Base-by-base conservation (phyloP, 2,113 vertebrate genomes). In the Podiceps cristatus region DNA sequence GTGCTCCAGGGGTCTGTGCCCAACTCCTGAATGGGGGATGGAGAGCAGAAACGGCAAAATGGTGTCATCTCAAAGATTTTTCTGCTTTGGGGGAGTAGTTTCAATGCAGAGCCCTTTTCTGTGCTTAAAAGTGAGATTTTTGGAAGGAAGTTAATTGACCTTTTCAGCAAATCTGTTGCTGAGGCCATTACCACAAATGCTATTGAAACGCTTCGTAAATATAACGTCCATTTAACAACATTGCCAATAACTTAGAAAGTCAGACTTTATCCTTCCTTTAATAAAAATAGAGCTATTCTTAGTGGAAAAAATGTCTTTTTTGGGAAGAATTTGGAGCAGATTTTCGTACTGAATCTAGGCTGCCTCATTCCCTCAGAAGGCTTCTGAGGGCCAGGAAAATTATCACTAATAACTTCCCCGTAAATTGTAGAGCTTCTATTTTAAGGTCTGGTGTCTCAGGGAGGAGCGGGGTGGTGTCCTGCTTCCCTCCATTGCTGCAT, bases 401-500 rank as follows among this genome's bases (percentile, higher is more conserved):
- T 69, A 63, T 93, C 92, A 88, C 95, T 94, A 96, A 94, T 96
- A 96, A 95, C 93, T 97, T 97, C 91, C 91, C 93, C 87, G 90
- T 94, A 96, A 96, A 96, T 93, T 95, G 87, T 96, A 58, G 81
- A 90, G 87, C 77, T 96, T 53, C 97, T 97, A 96, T 97, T 96
- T 97, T 97, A 91, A 91, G 91, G 53, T 82, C 69, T 93, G 53
- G 50, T 96, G 91, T 96, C 95, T 97, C 80, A 44, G 91, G 71
- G 95, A 94, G 81, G 91, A 91, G 60, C 31, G 3, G 76, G 66
- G 71, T 87, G 71, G 81, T 79, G 95, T 97, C 84, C 90, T 93
- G 74, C 88, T 97, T 95, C 96, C 86, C 76, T 93, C 86, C 86
- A 33, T 73, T 66, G 29, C 89, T 89, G 28, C 2, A 2, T 1